These are phyloP conservation scores for Drosophila ercepeae DNA, from an alignment of 1,140 invertebrate species.

Conservation along the genomic window DNA sequence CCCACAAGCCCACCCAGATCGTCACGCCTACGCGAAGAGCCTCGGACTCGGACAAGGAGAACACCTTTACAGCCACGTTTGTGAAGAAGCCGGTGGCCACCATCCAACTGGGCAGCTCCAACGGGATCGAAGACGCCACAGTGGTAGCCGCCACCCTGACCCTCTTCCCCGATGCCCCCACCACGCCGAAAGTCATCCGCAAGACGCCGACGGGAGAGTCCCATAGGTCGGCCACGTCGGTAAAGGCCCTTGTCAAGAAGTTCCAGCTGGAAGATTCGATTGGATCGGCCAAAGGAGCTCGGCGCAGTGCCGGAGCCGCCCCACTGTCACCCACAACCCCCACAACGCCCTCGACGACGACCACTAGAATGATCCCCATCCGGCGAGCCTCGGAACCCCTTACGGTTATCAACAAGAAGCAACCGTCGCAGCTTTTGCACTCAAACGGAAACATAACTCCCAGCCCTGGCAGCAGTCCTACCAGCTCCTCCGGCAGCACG, in stretches of 20 bases:
- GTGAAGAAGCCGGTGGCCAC: conserved; percentile 65
- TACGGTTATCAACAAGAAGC: conserved; percentile 71
- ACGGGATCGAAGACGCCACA: conserved; percentile 60
- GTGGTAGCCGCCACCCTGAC: conserved; percentile 69
- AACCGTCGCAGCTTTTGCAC: conserved; percentile 37
- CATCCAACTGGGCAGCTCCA: conserved; percentile 57
- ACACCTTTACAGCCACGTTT: conserved; percentile 76
- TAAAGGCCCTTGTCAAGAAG: conserved; percentile 82
- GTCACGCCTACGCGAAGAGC: conserved; percentile 70
- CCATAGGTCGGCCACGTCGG: conserved; percentile 69
- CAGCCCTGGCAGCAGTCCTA: conserved; percentile 28
- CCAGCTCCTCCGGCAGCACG: conserved; percentile 31
- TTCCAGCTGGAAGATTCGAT: conserved; percentile 76
- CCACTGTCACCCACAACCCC: conserved; percentile 23
- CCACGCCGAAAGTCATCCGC: conserved; percentile 85
- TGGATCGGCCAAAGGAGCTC: neutral
- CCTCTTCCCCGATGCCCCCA: conserved; percentile 86
- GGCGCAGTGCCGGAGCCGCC: conserved; percentile 17
- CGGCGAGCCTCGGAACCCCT: conserved; percentile 68
- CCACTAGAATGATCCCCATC: conserved; percentile 80
- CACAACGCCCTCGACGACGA: conserved; percentile 11
- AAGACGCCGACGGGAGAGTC: conserved; percentile 75
- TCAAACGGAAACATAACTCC: conserved; percentile 13
- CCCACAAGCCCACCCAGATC: conserved; percentile 58
- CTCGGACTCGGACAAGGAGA: conserved; percentile 81